phyloP scores from a whole-genome alignment of 2,888 invertebrate species.

The Cephonodes hylas region DNA sequence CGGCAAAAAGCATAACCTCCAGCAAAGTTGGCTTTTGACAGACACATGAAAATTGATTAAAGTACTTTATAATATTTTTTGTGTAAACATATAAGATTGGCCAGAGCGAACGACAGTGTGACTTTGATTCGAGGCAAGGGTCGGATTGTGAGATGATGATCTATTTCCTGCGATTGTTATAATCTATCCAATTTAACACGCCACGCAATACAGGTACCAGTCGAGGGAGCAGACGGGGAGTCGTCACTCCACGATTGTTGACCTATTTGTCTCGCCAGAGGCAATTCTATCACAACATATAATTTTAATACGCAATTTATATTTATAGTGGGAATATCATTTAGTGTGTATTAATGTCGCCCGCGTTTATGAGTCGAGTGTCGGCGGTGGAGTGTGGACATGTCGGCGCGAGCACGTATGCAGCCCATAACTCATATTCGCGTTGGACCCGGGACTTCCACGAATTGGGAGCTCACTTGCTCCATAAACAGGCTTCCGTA shows the following conservation, averaged over 20 bases:
- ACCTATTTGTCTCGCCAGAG: neutral
- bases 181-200: slow-evolving; percentile 13
- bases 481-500: slow-evolving; percentile 82
- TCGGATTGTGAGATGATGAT: neutral
- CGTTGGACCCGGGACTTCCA: slow-evolving; percentile 32
- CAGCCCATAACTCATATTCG: slow-evolving; percentile 8
- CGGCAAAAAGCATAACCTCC: slow-evolving; percentile 46
- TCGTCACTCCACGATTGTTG: neutral
- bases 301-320: slow-evolving; percentile 6
- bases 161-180: slow-evolving; percentile 1
- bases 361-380: neutral
- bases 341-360: neutral
- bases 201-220: slow-evolving; percentile 1
- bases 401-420: neutral
- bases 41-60: slow-evolving; percentile 54
- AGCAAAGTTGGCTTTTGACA: slow-evolving; percentile 52
- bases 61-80: slow-evolving; percentile 31
- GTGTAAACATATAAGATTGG: slow-evolving; percentile 32
- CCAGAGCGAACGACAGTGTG: slow-evolving; percentile 22
- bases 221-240: neutral
- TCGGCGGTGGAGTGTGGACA: neutral
- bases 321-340: slow-evolving; percentile 3
- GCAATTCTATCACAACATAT: neutral
- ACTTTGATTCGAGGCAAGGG: slow-evolving; percentile 16
- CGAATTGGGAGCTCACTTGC: slow-evolving; percentile 61